Percentiles rank a stretch among this genome's conserved stretches.
These are phyloP conservation scores for Scaptomyza pallida DNA, from an alignment of 1,140 invertebrate species.

Conservation along the genomic window DNA sequence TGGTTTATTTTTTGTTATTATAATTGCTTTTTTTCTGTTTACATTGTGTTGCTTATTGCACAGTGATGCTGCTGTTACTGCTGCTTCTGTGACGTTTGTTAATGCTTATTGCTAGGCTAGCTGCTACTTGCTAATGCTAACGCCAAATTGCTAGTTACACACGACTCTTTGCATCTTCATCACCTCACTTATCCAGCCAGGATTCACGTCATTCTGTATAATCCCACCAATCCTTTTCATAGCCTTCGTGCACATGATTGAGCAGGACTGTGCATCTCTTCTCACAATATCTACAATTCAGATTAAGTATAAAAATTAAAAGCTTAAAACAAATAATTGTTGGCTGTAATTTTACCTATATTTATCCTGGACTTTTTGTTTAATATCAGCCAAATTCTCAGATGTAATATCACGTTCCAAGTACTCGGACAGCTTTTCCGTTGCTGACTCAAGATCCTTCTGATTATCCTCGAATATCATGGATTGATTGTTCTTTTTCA, in stretches of 20 bases:
- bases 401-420: conserved; percentile 98
- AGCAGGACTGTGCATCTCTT: conserved; percentile 96
- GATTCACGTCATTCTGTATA: conserved; percentile 90
- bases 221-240: conserved; percentile 99
- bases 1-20: conserved; percentile 3
- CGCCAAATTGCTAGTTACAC: conserved; percentile 44
- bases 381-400: conserved; percentile 98
- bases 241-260: conserved; percentile 98
- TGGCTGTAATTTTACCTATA: conserved; percentile 90
- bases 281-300: conserved; percentile 95
- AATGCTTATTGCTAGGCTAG: conserved; percentile 17
- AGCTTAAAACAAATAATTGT: too few relatives aligned
- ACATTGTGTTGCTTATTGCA: conserved; percentile 5
- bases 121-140: conserved; percentile 30
- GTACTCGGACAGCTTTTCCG: conserved; percentile 98
- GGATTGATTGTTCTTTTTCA: conserved; percentile 99
- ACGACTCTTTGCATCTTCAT: conserved; percentile 43
- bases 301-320: too few relatives aligned
- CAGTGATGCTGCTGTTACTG: conserved; percentile 13
- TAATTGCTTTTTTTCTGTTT: too few relatives aligned
- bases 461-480: conserved; percentile 99
- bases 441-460: conserved; percentile 98
- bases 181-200: conserved; percentile 77
- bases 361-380: conserved; percentile 99
- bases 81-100: conserved; percentile 9